Evolutionary conservation across 1,140 invertebrate species (phyloP).

Genomic region (Drosophila nasuta): DNA sequence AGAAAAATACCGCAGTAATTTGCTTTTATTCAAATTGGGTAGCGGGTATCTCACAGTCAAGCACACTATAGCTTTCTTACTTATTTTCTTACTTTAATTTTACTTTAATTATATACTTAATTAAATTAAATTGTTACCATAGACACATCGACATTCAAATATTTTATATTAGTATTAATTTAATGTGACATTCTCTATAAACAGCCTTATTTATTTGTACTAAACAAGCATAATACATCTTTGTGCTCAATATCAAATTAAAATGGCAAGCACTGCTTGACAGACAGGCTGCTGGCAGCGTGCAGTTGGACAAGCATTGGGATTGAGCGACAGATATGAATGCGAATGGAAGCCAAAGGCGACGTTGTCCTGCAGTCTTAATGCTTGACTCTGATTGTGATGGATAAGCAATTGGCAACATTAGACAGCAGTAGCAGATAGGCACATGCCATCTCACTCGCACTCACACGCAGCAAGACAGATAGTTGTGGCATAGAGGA

Average conservation of each 20-base stretch:
- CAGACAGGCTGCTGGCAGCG: neutral
- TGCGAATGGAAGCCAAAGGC: constrained; percentile 55
- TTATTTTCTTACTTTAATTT: no score
- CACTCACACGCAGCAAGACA: neutral
- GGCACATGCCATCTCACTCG: neutral
- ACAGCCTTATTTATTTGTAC: no score
- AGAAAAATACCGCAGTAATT: no score
- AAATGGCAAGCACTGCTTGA: constrained; percentile 10
- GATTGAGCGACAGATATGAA: constrained; percentile 55
- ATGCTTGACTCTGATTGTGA: constrained; percentile 74
- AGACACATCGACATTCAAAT: no score
- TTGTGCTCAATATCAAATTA: neutral
- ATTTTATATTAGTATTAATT: no score
- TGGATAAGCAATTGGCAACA: constrained; percentile 75
- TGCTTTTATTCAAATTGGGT: no score
- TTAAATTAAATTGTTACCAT: no score
- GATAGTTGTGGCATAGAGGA: neutral
- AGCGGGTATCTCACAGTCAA: no score
- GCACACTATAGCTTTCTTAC: no score
- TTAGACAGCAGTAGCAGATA: constrained; percentile 18
- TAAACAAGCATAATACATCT: no score
- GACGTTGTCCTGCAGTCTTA: constrained; percentile 54
- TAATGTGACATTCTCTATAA: no score
- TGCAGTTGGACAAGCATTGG: constrained; percentile 52
- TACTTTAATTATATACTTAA: no score